Percentiles rank a stretch among this genome's conserved stretches.
Evolutionary conservation across 2,888 invertebrate genomes (phyloP).

Genomic region (Tenthredo notha): DNA sequence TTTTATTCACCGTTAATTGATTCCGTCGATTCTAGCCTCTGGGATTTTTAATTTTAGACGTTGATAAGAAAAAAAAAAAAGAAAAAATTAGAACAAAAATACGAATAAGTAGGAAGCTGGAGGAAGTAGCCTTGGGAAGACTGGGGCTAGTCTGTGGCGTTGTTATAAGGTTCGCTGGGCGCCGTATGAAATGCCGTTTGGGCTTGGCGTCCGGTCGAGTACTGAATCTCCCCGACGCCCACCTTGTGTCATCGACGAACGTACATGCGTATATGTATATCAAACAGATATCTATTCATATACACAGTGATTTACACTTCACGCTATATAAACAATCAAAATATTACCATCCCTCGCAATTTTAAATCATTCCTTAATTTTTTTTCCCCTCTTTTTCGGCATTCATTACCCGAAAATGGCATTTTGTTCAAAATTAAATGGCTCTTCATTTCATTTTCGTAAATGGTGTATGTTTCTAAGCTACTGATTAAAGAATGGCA

Average conservation of each 20-base stretch:
- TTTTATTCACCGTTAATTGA: background rate
- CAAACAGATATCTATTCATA: constrained; percentile 20
- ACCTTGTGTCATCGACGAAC: constrained; percentile 65
- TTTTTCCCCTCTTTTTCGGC: background rate
- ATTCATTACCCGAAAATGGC: background rate
- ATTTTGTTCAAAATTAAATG: background rate
- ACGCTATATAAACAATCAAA: background rate
- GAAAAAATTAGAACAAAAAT: background rate
- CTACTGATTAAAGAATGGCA: background rate
- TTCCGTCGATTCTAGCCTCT: background rate
- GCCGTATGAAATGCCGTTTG: constrained; percentile 69
- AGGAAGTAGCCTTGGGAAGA: constrained; percentile 47
- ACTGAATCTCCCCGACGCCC: constrained; percentile 70
- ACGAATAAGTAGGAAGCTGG: background rate
- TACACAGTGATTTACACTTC: constrained; percentile 12
- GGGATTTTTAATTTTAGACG: background rate
- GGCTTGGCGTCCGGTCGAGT: constrained; percentile 65
- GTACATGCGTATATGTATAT: constrained; percentile 6
- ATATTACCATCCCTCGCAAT: background rate
- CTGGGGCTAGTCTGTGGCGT: constrained; percentile 47
- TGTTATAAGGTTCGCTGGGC: constrained; percentile 51
- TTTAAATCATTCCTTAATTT: background rate
- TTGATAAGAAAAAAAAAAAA: background rate
- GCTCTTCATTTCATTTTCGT: background rate
- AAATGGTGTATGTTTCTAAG: background rate